Evolutionary conservation across 2,113 vertebrate genomes (phyloP), one percentile per base, ranked within the genome.

Genomic region (Ptyas mucosa): DNA sequence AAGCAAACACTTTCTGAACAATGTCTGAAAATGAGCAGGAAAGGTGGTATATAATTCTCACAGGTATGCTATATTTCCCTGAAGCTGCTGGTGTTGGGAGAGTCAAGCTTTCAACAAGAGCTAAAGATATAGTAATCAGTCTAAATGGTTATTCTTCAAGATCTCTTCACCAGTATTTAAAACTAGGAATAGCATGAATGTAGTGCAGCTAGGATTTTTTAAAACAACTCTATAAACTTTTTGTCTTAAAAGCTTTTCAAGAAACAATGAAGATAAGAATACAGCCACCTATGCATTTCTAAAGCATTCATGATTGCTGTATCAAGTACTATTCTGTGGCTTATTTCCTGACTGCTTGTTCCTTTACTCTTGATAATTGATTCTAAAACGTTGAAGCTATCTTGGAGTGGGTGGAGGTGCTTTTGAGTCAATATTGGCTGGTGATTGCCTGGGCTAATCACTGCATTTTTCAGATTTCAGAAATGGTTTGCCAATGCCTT

Each of bases 71-170:
- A 1, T 0, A 1, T 64, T 54, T 61, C 92, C 69, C 52, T 18
- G 92, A 53, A 6, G n/a, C 2, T 87, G 12, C 6, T 53, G 3
- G 18, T 54, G 0, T 0, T 24, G 0, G 0, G 3, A 91, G 61
- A n/a, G 7, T 0, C 0, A 39, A 21, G 26, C 39, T 88, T 89
- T 85, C 26, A 51, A 3, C 23, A 58, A 87, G 85, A 91, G 61
- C 0, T 0, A 92, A 15, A 9, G 20, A 87, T 87, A 21, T 2
- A 90, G 0, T 0, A n/a, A 58, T 49, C 21, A 7, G 24, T 52
- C 81, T 21, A 81, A n/a, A 85, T 46, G 46, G 52, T 3, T 12
- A 10, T 55, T 1, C 3, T 4, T 75, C 2, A 3, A 91, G 52
- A 34, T 10, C 1, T 34, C 58, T 12, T 39, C 20, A 39, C 15